phyloP scores from a whole-genome alignment of 53 echinoderm and acorn worm genomes.

The Patiria pectinifera region DNA sequence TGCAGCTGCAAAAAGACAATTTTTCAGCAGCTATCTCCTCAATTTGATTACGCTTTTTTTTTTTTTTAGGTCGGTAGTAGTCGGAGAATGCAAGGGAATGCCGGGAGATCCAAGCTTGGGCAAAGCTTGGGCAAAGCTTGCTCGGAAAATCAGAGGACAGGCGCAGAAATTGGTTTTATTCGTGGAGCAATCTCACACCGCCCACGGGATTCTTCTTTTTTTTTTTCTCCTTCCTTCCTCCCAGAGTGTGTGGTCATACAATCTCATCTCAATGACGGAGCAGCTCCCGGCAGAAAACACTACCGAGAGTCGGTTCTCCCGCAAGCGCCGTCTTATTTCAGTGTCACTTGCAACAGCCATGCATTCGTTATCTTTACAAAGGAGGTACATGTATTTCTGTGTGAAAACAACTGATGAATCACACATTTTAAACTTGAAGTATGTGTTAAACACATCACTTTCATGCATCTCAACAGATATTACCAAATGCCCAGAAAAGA shows the following conservation, averaged over 20 bases:
- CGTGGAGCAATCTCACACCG: constrained; percentile 58
- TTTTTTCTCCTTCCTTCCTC: neutral
- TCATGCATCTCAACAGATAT: too few species aligned
- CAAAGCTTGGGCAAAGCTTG: neutral
- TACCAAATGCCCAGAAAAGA: too few species aligned
- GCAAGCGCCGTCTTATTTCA: neutral
- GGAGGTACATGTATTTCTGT: neutral
- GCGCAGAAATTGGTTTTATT: constrained; percentile 59
- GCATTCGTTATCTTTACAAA: neutral
- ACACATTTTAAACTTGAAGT: neutral
- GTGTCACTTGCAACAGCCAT: neutral
- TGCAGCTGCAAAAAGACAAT: constrained; percentile 65
- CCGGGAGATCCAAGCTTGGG: neutral
- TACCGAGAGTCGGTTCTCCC: constrained; percentile 14
- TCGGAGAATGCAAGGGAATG: neutral
- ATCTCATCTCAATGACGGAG: constrained; percentile 31
- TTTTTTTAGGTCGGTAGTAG: neutral
- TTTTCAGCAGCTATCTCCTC: constrained; percentile 47
- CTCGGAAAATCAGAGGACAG: constrained; percentile 20
- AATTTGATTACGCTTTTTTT: constrained; percentile 26
- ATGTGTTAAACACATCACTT: neutral
- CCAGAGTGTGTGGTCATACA: constrained; percentile 24
- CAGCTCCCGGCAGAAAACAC: constrained; percentile 12
- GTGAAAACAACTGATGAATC: neutral
- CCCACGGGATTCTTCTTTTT: constrained; percentile 29